A percentile compares a stretch with the other conserved stretches of the same genome.
Conservation (phyloP, 1,140 invertebrate species). For the Bicyclus anynana region DNA sequence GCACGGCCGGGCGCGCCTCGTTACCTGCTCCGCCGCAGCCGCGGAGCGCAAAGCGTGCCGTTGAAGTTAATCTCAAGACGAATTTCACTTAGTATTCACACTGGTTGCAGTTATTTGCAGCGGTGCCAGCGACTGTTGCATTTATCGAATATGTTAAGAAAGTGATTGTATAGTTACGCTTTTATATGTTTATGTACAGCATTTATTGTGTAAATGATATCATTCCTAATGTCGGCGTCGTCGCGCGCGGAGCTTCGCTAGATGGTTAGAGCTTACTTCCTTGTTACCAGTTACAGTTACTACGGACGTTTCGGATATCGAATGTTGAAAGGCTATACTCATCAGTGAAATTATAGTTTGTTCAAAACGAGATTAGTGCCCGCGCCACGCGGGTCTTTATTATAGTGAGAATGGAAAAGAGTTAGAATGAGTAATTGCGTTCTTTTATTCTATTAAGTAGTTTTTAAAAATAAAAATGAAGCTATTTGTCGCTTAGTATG, state of each 20-base stretch:
- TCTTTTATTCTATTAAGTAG: conserved; percentile 22
- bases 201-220: conserved; percentile 67
- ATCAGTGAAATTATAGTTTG: conserved; percentile 10
- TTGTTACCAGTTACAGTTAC: conserved; percentile 73
- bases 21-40: conserved; percentile 4
- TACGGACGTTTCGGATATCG: conserved; percentile 27
- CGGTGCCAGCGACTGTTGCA: conserved; percentile 60
- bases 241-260: conserved; percentile 38
- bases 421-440: conserved; percentile 18
- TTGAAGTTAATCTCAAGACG: conserved; percentile 48
- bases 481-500: conserved; percentile 74
- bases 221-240: conserved; percentile 54
- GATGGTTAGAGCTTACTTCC: conserved; percentile 42
- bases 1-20: conserved; percentile 32
- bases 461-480: conserved; percentile 57
- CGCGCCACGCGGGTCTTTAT: conserved; percentile 11
- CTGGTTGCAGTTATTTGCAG: conserved; percentile 40
- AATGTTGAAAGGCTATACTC: conserved; percentile 5
- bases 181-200: conserved; percentile 65
- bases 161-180: conserved; percentile 72
- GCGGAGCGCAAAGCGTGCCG: conserved; percentile 22
- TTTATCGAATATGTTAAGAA: conserved; percentile 67
- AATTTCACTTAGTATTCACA: conserved; percentile 58
- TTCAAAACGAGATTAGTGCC: conserved; percentile 18
- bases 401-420: conserved; percentile 25